phyloP scores from a whole-genome alignment of 2,797 vertebrate species.

The Hyperoplus lanceolatus region DNA sequence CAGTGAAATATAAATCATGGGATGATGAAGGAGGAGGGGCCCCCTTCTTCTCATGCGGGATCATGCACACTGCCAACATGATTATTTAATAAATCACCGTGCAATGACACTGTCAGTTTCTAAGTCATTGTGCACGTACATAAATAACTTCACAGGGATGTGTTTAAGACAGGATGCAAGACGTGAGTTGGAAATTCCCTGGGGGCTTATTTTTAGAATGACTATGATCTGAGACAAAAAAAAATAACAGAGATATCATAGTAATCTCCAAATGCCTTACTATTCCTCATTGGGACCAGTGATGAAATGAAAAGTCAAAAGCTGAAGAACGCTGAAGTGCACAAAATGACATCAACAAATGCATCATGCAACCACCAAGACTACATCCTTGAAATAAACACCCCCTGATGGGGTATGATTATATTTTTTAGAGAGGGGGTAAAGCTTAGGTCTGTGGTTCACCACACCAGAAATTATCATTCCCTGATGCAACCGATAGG shows the following conservation, averaged over 20 bases:
- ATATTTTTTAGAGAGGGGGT: neutral
- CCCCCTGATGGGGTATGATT: neutral
- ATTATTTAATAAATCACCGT: conserved; percentile 47
- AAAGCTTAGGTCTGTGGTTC: neutral
- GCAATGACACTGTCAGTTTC: conserved; percentile 15
- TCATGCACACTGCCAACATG: conserved; percentile 6
- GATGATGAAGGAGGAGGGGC: conserved; percentile 23
- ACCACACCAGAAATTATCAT: neutral
- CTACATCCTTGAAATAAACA: neutral
- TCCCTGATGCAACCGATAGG: neutral
- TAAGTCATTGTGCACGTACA: conserved; percentile 5
- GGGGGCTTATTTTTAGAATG: neutral
- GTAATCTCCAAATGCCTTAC: neutral
- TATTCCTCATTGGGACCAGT: too few species aligned
- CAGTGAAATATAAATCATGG: conserved; percentile 25
- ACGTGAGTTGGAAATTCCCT: neutral
- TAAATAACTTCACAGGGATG: neutral
- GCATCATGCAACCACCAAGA: neutral
- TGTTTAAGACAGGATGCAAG: neutral
- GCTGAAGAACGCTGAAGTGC: neutral
- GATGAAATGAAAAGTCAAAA: conserved; percentile 5
- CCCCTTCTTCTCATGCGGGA: neutral
- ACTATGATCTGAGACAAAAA: neutral
- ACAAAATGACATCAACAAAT: neutral
- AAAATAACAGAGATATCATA: neutral